Conservation (phyloP, 2,888 invertebrate genomes). For the Syritta pipiens region DNA sequence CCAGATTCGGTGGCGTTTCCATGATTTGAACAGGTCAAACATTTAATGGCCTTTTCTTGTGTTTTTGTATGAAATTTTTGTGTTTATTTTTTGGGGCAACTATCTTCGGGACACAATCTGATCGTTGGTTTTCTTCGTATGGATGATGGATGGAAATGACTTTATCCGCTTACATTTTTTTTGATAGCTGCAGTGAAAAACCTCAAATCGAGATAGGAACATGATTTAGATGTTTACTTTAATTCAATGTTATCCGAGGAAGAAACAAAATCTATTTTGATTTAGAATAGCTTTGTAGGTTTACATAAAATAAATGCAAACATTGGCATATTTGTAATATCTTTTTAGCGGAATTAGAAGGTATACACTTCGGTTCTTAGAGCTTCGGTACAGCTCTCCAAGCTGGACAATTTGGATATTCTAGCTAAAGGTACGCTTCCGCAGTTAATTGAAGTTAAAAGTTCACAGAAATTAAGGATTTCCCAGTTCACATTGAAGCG, state of each 20-base stretch:
- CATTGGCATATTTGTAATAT: too few relatives aligned
- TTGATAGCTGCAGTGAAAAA: constrained; percentile 57
- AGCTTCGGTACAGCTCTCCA: too few relatives aligned
- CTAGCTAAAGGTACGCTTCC: too few relatives aligned
- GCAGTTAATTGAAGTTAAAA: too few relatives aligned
- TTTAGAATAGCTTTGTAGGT: constrained; percentile 1
- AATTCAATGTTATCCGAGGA: constrained; percentile 38
- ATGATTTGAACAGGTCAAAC: constrained; percentile 67
- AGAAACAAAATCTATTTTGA: constrained; percentile 43
- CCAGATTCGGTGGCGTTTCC: constrained; percentile 66
- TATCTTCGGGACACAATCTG: constrained; percentile 44
- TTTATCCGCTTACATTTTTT: constrained; percentile 53
- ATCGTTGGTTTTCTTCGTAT: constrained; percentile 49
- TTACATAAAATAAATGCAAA: neutral
- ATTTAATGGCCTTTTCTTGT: constrained; percentile 42
- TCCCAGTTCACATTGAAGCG: too few relatives aligned
- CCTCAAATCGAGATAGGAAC: constrained; percentile 60
- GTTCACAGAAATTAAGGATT: too few relatives aligned
- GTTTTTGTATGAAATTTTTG: constrained; percentile 10
- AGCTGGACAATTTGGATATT: too few relatives aligned
- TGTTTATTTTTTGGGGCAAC: constrained; percentile 40
- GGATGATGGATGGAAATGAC: constrained; percentile 66
- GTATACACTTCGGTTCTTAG: too few relatives aligned
- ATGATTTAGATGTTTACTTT: constrained; percentile 58
- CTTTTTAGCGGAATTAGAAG: too few relatives aligned